Conservation (phyloP, 2,888 invertebrate genomes). For the Rhamphomyia laevipes region DNA sequence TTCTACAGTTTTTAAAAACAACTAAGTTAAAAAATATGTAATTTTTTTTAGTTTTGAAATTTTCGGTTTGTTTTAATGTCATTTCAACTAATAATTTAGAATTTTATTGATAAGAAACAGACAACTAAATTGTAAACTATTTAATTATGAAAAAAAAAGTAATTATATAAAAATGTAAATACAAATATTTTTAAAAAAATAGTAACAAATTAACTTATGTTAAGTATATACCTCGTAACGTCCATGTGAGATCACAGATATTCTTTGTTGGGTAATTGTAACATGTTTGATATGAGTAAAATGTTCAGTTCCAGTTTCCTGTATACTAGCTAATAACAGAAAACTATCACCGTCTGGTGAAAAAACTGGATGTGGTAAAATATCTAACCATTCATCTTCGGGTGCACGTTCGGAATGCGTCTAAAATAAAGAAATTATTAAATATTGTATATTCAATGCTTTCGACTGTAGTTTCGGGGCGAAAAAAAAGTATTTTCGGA, state of each 20-base stretch:
- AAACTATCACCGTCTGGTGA: conserved; percentile 76
- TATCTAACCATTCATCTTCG: conserved; percentile 76
- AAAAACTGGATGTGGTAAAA: conserved; percentile 73
- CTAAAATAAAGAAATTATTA: conserved; percentile 37
- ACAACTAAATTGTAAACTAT: neutral
- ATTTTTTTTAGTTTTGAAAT: neutral
- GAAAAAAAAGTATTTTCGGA: conserved; percentile 3
- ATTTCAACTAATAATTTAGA: no score
- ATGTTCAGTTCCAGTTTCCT: conserved; percentile 72
- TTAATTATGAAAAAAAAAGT: neutral
- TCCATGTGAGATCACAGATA: conserved; percentile 76
- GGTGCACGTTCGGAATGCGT: conserved; percentile 73
- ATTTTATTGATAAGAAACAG: neutral
- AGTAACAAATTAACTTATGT: neutral
- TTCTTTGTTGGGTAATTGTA: conserved; percentile 67
- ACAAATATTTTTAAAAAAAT: neutral
- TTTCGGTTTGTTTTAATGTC: no score
- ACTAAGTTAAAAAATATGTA: no score
- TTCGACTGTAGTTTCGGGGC: neutral
- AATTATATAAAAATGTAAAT: neutral
- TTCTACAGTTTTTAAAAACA: no score
- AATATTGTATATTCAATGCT: neutral
- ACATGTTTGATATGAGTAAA: conserved; percentile 84
- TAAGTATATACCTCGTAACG: conserved; percentile 61
- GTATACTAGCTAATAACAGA: conserved; percentile 67